Conservation (phyloP, 2,113 vertebrate species). For the Prochilodus magdalenae region DNA sequence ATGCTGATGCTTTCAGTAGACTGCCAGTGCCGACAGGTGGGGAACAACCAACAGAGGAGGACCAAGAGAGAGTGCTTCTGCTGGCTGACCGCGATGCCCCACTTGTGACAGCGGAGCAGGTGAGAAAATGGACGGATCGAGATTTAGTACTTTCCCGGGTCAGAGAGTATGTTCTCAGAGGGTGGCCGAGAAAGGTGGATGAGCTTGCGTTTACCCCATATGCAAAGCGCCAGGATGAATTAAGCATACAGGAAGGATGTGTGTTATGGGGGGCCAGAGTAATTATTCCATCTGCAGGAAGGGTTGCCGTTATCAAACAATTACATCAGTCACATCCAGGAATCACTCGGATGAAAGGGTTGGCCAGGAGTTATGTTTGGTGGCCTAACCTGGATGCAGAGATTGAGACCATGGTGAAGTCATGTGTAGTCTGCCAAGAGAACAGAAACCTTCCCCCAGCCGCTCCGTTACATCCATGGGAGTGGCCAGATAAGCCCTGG, state of each 20-base stretch:
- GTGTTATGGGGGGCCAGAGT: neutral
- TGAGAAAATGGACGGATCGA: too few relatives aligned
- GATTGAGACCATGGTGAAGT: neutral
- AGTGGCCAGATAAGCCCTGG: too few relatives aligned
- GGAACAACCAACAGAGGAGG: too few relatives aligned
- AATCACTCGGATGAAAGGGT: neutral
- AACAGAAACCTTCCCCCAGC: neutral
- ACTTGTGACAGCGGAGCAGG: too few relatives aligned
- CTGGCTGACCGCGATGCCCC: too few relatives aligned
- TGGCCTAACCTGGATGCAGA: constrained; percentile 6
- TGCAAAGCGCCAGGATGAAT: neutral
- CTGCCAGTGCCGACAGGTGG: too few relatives aligned
- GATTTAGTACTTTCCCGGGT: too few relatives aligned
- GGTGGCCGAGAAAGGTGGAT: neutral
- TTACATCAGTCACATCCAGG: neutral
- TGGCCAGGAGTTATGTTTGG: neutral
- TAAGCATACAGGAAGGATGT: neutral
- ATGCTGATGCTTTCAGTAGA: too few relatives aligned
- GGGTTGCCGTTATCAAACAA: neutral
- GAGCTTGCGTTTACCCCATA: neutral
- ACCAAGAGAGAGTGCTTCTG: too few relatives aligned
- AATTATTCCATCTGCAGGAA: neutral
- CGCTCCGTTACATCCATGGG: too few relatives aligned
- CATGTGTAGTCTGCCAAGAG: neutral
- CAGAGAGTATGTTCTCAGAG: neutral